phyloP scores from a whole-genome alignment of 2,888 invertebrate genomes.

The Bursaphelenchus okinawaensis region DNA sequence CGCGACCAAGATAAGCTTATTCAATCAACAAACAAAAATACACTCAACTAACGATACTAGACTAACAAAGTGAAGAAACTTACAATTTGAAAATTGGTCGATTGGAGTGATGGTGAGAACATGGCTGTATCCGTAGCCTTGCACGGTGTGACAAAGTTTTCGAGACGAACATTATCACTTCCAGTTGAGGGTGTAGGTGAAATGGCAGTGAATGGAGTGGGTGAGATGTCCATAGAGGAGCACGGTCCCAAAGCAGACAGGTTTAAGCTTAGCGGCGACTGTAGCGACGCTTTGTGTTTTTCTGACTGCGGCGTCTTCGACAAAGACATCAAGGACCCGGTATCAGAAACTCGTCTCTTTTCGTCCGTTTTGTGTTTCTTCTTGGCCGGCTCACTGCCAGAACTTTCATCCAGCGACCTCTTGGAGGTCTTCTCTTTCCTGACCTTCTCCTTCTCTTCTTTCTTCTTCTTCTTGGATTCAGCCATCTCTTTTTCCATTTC shows the following conservation, averaged over 20 bases:
- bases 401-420: not conserved
- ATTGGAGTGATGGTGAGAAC: slow-evolving; percentile 3
- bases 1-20: not conserved
- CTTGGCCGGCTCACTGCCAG: not conserved
- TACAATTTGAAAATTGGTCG: not conserved
- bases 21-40: not conserved
- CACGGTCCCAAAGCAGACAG: not conserved
- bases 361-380: slow-evolving; percentile 3
- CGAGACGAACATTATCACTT: slow-evolving; percentile 7
- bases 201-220: slow-evolving; percentile 5
- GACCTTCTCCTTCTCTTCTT: slow-evolving; percentile 12
- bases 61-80: not conserved
- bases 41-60: no score
- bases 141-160: slow-evolving; percentile 9
- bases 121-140: slow-evolving; percentile 1
- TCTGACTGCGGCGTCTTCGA: not conserved
- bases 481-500: not conserved
- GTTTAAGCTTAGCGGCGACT: not conserved
- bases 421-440: not conserved
- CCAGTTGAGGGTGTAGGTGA: slow-evolving; percentile 9
- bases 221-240: not conserved
- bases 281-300: not conserved
- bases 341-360: not conserved
- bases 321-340: not conserved
- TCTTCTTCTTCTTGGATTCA: not conserved